Evolutionary conservation across 2,113 vertebrate genomes (phyloP).

Genomic region (Bolborhynchus lineola): DNA sequence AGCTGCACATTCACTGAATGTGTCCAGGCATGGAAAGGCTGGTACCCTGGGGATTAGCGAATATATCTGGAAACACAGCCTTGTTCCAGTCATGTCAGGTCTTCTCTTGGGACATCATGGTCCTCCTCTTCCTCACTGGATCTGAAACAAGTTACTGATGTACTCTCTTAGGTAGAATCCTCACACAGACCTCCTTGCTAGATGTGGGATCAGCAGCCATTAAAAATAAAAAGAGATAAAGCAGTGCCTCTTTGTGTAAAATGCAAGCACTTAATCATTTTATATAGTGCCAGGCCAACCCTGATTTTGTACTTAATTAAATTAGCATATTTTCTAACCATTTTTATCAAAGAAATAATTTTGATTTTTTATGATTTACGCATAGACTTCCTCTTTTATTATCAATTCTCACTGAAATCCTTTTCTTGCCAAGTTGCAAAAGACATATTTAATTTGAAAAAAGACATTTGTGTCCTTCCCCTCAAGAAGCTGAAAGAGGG

Average conservation of each 20-base stretch:
- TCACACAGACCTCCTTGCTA: not conserved
- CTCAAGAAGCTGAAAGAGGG: not conserved
- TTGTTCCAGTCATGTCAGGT: not conserved
- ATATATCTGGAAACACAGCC: not conserved
- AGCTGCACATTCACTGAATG: not conserved
- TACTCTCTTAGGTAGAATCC: not conserved
- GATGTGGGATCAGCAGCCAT: not conserved
- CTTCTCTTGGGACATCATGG: not conserved
- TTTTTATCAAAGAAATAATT: not conserved
- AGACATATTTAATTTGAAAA: not conserved
- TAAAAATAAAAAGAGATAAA: not conserved
- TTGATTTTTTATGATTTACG: not conserved
- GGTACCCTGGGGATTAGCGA: not conserved
- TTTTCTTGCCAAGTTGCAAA: not conserved
- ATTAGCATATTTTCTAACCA: not conserved
- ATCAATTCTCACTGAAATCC: not conserved
- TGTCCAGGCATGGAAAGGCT: fast-evolving
- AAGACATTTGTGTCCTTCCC: not conserved
- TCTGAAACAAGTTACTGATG: not conserved
- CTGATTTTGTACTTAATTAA: not conserved
- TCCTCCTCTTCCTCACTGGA: not conserved
- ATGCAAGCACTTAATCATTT: not conserved
- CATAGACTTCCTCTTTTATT: not conserved
- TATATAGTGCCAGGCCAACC: not conserved
- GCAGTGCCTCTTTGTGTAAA: not conserved